Evolutionary conservation across 2,113 vertebrate genomes (phyloP), one percentile per base, ranked within the genome.

Genomic region (Phoenicopterus ruber): DNA sequence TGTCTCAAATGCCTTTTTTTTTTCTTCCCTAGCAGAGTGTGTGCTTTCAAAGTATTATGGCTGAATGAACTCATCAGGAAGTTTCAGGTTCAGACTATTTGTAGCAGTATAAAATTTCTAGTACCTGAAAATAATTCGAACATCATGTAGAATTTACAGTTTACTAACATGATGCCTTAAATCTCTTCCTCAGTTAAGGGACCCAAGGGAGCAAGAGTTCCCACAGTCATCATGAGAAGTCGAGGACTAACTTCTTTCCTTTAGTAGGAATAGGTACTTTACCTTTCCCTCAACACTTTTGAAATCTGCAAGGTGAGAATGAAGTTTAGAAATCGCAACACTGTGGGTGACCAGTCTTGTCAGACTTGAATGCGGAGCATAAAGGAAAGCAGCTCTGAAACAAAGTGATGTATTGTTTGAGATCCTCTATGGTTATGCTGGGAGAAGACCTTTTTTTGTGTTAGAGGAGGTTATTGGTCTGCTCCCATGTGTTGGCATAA

Each of bases 121-220:
- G 34, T 77, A 54, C 13, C n/a, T 82, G 58, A 80, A 90, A 90
- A 65, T 49, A 65, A 66, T 69, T 82, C 49, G 57, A 58, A 50
- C 11, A 6, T 79, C 0, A 3, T 88, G 21, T 90, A 65, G 44
- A 69, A 70, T 86, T 93, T 90, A 79, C 20, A 63, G 14, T 93
- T 92, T 86, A 38, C 40, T 65, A 88, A 57, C 3, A 6, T 44
- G 49, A 34, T 92, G 67, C 76, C 55, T 88, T 92, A 94, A 92
- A 38, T 77, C 6, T 71, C 10, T 91, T 83, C 24, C 46, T 58
- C 9, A 2, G 7, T 72, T 83, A 83, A 83, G 25, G 28, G 22
- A 49, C 44, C 19, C 34, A 46, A 61, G 25, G 28, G 36, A 65
- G 36, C 6, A 81, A 61, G 82, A 90, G 17, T 80, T 86, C 85